Conservation (phyloP, 2,113 vertebrate species). For the Okapia johnstoni region DNA sequence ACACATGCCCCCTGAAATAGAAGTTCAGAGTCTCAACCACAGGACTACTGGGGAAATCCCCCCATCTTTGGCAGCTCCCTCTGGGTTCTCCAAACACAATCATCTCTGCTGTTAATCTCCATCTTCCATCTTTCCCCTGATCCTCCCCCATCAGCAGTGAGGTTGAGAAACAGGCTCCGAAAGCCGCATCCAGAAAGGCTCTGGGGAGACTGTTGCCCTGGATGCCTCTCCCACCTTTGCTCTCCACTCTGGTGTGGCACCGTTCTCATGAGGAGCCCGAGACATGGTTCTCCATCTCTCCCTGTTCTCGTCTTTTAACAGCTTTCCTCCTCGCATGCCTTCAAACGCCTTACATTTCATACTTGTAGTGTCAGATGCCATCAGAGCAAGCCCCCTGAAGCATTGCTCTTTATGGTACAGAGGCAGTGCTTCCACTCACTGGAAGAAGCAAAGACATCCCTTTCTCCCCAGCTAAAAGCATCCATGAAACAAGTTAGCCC, state of each 20-base stretch:
- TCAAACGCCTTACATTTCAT: background rate
- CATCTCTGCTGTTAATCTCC: background rate
- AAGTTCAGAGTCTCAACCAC: background rate
- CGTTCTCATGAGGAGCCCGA: rapidly evolving
- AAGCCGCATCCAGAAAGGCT: background rate
- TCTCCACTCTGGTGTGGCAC: too few species aligned
- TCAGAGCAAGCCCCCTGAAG: background rate
- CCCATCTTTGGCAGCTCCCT: background rate
- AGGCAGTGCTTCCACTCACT: background rate
- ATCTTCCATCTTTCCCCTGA: background rate
- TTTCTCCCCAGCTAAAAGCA: background rate
- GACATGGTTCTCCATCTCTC: background rate
- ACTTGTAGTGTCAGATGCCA: background rate
- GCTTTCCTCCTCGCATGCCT: background rate
- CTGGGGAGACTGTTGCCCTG: rapidly evolving
- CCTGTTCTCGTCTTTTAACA: background rate
- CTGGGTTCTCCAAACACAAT: background rate
- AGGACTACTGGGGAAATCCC: background rate
- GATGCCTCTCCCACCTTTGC: too few species aligned
- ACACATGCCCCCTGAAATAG: background rate
- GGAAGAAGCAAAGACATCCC: background rate
- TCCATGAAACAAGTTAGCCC: background rate
- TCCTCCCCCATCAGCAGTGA: background rate
- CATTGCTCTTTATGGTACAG: background rate
- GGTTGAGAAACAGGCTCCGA: background rate